Percentiles rank a stretch among this genome's conserved stretches.
These are phyloP conservation scores for Larimichthys crocea DNA, from an alignment of 2,113 vertebrate genomes.

Conservation along the genomic window DNA sequence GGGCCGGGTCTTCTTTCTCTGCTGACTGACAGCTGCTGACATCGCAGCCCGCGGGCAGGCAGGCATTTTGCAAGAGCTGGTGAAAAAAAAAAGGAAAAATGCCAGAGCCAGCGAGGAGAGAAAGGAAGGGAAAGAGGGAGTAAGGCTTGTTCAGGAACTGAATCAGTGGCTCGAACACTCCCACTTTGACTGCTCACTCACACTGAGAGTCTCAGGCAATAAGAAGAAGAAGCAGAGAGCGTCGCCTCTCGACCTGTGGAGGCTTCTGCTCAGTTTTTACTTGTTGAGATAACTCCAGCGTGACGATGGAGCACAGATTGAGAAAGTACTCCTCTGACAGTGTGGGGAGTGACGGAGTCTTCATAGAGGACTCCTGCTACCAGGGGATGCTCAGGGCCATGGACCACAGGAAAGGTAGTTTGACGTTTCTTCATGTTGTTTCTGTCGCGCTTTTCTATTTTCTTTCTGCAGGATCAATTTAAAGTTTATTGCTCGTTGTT, in stretches of 20 bases:
- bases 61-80: conserved; percentile 72
- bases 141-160: conserved; percentile 44
- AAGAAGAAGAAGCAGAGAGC: conserved; percentile 21
- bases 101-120: conserved; percentile 30
- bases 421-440: neutral
- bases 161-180: conserved; percentile 67
- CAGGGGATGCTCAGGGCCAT: conserved; percentile 74
- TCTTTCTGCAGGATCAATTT: neutral
- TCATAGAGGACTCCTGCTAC: conserved; percentile 74
- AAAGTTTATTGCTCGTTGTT: neutral
- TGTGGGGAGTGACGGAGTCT: conserved; percentile 77
- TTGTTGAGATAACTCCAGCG: conserved; percentile 5
- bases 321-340: conserved; percentile 78
- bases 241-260: conserved; percentile 11
- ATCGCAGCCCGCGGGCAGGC: conserved; percentile 63
- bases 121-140: conserved; percentile 29
- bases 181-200: conserved; percentile 52
- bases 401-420: conserved; percentile 82
- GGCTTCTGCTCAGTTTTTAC: conserved; percentile 21
- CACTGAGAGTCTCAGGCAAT: conserved; percentile 27
- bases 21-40: conserved; percentile 63
- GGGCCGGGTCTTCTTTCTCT: neutral
- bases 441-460: neutral
- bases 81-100: conserved; percentile 22
- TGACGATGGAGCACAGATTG: conserved; percentile 55